Conservation (phyloP, 2,797 vertebrate genomes). For the Picus viridis region DNA sequence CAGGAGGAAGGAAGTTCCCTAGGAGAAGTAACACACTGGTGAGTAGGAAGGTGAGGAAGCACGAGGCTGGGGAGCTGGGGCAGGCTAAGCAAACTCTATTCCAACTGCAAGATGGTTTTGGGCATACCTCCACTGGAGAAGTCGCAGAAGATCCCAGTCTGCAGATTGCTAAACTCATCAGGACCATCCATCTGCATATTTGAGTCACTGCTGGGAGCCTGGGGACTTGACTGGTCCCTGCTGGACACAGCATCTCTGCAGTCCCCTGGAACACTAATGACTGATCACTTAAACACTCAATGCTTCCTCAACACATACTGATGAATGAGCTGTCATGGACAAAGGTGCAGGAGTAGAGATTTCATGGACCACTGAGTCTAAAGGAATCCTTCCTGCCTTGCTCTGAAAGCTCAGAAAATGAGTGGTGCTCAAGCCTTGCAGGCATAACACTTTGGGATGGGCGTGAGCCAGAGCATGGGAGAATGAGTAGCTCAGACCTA, state of each 20-base stretch:
- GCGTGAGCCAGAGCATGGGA: accelerated
- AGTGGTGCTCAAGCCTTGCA: background rate
- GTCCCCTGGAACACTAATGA: background rate
- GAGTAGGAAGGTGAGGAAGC: background rate
- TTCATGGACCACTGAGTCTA: background rate
- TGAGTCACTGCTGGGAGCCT: background rate
- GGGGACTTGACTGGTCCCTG: accelerated
- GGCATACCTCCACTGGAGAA: background rate
- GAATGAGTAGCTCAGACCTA: background rate
- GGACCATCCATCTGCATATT: background rate
- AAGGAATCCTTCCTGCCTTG: background rate
- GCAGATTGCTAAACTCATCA: background rate
- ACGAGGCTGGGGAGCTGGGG: background rate
- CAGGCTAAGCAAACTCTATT: background rate
- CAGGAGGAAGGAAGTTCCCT: background rate
- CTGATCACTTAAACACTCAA: background rate
- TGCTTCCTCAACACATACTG: background rate
- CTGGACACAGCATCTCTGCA: background rate
- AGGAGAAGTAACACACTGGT: background rate
- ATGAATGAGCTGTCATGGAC: background rate
- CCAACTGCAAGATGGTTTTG: background rate
- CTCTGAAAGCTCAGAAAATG: background rate
- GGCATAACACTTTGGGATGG: accelerated
- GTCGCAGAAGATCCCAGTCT: background rate
- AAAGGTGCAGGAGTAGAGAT: background rate